A percentile compares a stretch with the other conserved stretches of the same genome.
These are phyloP conservation scores for Molossus alvarezi DNA, from an alignment of 2,797 vertebrate genomes.

Conservation along the genomic window DNA sequence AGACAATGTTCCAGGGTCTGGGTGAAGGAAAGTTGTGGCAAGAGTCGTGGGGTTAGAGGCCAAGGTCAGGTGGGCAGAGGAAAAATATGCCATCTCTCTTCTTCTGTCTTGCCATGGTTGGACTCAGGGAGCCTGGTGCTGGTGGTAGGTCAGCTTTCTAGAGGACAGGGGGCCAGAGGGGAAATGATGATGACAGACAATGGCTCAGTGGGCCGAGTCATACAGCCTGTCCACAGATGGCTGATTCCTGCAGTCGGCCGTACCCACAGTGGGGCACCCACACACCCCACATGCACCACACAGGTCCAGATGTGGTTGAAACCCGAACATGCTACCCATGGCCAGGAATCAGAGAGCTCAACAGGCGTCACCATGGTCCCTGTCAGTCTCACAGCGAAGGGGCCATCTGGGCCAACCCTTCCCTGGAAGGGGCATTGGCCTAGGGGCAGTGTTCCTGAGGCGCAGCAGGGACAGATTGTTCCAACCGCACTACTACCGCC, in stretches of 20 bases:
- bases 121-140: not conserved
- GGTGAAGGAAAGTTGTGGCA: not conserved
- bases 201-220: not conserved
- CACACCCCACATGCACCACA: no score
- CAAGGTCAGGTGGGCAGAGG: not conserved
- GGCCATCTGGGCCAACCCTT: fast-evolving
- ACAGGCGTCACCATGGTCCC: not conserved
- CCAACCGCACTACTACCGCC: not conserved
- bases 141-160: not conserved
- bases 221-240: fast-evolving
- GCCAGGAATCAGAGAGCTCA: not conserved
- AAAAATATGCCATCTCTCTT: not conserved
- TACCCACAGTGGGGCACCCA: fast-evolving
- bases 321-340: fast-evolving
- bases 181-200: not conserved
- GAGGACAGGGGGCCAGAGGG: not conserved
- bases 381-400: not conserved
- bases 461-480: not conserved
- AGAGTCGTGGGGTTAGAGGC: not conserved
- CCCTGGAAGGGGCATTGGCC: not conserved
- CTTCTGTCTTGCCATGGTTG: not conserved
- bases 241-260: not conserved
- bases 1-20: not conserved
- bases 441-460: not conserved
- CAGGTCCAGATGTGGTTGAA: not conserved